Conservation (phyloP, 2,888 invertebrate species). For the Amphipyra tragopoginis region DNA sequence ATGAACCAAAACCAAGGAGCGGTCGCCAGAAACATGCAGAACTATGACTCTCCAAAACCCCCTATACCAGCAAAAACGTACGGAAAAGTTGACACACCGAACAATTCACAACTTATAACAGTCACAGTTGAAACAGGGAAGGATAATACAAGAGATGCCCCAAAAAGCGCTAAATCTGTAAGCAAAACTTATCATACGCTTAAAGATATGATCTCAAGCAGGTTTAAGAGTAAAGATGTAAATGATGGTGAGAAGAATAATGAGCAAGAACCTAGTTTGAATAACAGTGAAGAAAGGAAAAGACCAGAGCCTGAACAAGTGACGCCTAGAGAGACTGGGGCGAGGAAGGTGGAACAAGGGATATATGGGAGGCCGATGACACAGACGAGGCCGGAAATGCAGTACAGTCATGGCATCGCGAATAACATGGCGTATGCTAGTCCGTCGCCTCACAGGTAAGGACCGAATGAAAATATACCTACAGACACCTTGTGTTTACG, state of each 20-base stretch:
- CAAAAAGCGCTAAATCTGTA: slow-evolving; percentile 91
- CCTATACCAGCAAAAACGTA: slow-evolving; percentile 87
- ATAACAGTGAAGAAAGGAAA: slow-evolving; percentile 91
- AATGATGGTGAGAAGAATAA: slow-evolving; percentile 86
- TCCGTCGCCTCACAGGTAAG: slow-evolving; percentile 85
- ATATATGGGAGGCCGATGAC: slow-evolving; percentile 91
- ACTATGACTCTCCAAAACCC: slow-evolving; percentile 84
- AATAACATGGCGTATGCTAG: slow-evolving; percentile 85
- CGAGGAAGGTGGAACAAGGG: slow-evolving; percentile 90
- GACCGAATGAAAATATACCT: neutral
- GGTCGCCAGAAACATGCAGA: slow-evolving; percentile 80
- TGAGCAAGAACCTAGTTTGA: slow-evolving; percentile 88
- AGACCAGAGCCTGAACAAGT: slow-evolving; percentile 82
- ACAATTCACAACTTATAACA: slow-evolving; percentile 87
- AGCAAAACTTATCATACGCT: slow-evolving; percentile 95
- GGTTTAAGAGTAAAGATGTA: slow-evolving; percentile 92
- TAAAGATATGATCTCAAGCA: slow-evolving; percentile 95
- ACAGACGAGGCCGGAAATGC: slow-evolving; percentile 86
- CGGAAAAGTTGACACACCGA: slow-evolving; percentile 79
- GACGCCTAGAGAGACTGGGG: slow-evolving; percentile 81
- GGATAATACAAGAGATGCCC: slow-evolving; percentile 89
- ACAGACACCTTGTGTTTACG: neutral
- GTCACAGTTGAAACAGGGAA: slow-evolving; percentile 91
- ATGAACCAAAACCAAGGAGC: slow-evolving; percentile 83
- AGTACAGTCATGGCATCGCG: slow-evolving; percentile 78